These are phyloP conservation scores for Nemotelus pantherinus DNA, from an alignment of 2,888 invertebrate species.

Conservation along the genomic window DNA sequence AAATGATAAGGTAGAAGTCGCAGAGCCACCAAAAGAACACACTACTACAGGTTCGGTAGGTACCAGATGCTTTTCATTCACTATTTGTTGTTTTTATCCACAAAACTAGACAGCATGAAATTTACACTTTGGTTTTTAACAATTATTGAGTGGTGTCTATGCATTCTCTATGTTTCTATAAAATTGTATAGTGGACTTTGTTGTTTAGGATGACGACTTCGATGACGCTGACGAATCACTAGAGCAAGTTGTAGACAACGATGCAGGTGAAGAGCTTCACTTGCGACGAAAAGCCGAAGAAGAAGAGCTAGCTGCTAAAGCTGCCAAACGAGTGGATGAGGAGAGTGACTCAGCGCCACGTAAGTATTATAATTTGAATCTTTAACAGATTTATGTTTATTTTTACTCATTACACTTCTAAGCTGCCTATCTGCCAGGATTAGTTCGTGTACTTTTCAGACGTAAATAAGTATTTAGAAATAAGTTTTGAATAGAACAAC, in stretches of 20 bases:
- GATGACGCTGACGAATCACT: constrained; percentile 61
- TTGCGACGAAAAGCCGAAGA: constrained; percentile 58
- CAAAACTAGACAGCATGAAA: too few species aligned
- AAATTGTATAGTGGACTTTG: not conserved
- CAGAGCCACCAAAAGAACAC: too few species aligned
- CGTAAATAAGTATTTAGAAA: not conserved
- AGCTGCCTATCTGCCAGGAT: too few species aligned
- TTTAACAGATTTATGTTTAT: not conserved
- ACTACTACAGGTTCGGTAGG: not conserved
- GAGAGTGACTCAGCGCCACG: constrained; percentile 55
- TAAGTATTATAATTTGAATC: constrained; percentile 49
- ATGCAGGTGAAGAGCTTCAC: constrained; percentile 58
- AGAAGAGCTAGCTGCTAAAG: constrained; percentile 55
- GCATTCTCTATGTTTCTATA: too few species aligned
- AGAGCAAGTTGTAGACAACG: constrained; percentile 62
- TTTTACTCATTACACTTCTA: not conserved
- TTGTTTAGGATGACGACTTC: constrained; percentile 57
- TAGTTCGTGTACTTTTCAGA: too few species aligned
- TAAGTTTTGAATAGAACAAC: not conserved
- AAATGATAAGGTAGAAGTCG: too few species aligned
- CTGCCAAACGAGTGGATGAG: constrained; percentile 52
- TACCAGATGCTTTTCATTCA: too few species aligned
- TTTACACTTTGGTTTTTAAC: too few species aligned
- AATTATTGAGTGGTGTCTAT: too few species aligned
- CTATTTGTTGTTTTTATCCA: too few species aligned